Evolutionary conservation across 2,888 invertebrate species (phyloP), one percentile per base, ranked within the genome.

Genomic region (Lottia gigantea): DNA sequence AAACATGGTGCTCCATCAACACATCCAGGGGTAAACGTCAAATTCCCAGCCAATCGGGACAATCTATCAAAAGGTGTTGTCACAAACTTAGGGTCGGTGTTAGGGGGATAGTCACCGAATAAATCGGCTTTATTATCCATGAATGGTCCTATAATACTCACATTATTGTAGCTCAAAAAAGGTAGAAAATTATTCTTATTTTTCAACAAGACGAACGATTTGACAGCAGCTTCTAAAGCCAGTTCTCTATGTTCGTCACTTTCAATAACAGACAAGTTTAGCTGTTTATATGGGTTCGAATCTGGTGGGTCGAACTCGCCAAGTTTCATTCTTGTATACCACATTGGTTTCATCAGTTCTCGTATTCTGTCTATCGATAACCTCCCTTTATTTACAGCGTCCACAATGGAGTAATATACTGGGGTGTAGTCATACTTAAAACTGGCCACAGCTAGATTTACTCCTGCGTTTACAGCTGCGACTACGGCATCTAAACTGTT

Each of bases 121-220:
- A 85, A 46, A 49, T 79, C 77, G 1, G 67, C 67, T 0, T 81
- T 40, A 68, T 86, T 84, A 73, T 85, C 76, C 6, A 85, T 81
- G 83, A 86, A 83, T 8, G 87, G 87, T 12, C 87, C 87, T 62
- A 87, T 77, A 40, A 87, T 25, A 25, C 26, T 47, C 15, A 45
- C 31, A 26, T 66, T 19, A 26, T 31, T 46, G 2, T 26, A 16
- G 15, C 15, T 61, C 63, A 40, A 66, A 16, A 79, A 55, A 6
- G 80, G 78, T 8, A 81, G 67, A 23, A 72, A 62, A 11, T 40
- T 40, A 26, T 68, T 47, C 4, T 73, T 63, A 66, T 83, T 83
- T 70, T 83, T 83, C 65, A 83, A 74, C 63, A 83, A 70, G 12
- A 83, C 80, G 49, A 83, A 78, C 1, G 77, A 74, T 71, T 78